Conservation (phyloP, 1,140 invertebrate genomes). For the Caenorhabditis remanei region DNA sequence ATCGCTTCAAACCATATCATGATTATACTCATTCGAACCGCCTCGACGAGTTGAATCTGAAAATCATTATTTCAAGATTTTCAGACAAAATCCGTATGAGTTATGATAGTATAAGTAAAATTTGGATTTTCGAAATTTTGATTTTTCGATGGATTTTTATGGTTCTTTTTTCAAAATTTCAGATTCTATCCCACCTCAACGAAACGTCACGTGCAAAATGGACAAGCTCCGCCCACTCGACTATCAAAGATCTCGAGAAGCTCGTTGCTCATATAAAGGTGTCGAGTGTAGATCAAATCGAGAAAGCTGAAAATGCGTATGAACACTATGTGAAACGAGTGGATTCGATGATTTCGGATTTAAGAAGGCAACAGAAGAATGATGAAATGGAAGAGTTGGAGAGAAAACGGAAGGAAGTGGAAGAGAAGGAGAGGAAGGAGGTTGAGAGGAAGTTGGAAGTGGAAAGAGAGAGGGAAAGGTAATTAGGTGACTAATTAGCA, state of each 20-base stretch:
- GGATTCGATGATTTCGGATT: slow-evolving; percentile 29
- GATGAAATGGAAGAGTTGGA: slow-evolving; percentile 81
- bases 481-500: too few relatives aligned
- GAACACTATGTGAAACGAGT: slow-evolving; percentile 47
- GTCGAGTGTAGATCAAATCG: neutral
- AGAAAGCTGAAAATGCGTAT: slow-evolving; percentile 28
- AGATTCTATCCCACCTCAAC: slow-evolving; percentile 13
- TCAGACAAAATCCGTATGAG: too few relatives aligned
- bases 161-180: neutral
- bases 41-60: too few relatives aligned
- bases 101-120: too few relatives aligned
- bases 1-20: too few relatives aligned
- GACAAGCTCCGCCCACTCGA: neutral
- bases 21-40: too few relatives aligned
- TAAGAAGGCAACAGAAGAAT: slow-evolving; percentile 83
- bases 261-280: slow-evolving; percentile 10
- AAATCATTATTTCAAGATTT: too few relatives aligned
- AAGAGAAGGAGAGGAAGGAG: slow-evolving; percentile 81
- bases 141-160: too few relatives aligned
- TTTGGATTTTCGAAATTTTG: too few relatives aligned
- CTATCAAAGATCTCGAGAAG: slow-evolving; percentile 26
- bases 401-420: slow-evolving; percentile 81
- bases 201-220: slow-evolving; percentile 36
- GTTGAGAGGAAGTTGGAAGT: neutral
- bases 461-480: neutral